These are phyloP conservation scores for Leucophenga maculata DNA, from an alignment of 2,888 invertebrate species.

Conservation along the genomic window DNA sequence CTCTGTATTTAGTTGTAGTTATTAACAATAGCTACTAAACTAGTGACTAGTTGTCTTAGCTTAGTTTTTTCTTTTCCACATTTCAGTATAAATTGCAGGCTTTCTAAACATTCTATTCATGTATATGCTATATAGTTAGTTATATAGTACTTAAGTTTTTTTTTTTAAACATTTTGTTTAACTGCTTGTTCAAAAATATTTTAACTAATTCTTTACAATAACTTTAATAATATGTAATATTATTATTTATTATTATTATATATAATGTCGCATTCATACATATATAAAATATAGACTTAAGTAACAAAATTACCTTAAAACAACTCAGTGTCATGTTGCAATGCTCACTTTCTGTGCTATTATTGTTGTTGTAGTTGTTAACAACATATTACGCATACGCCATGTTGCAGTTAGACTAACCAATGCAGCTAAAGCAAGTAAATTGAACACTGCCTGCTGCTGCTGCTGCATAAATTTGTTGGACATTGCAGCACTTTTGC, in stretches of 20 bases:
- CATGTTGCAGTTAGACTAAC: constrained; percentile 40
- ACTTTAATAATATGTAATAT: constrained; percentile 6
- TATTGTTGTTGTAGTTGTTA: neutral
- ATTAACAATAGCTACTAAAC: neutral
- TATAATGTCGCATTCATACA: neutral
- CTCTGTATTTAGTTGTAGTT: too few species aligned
- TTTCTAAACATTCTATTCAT: neutral
- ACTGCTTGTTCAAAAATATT: neutral
- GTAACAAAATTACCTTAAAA: constrained; percentile 14
- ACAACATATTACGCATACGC: constrained; percentile 24
- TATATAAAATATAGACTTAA: neutral
- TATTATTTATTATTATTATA: neutral
- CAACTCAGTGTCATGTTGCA: constrained; percentile 50
- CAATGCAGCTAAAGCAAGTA: neutral
- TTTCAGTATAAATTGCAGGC: constrained; percentile 12
- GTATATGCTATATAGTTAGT: neutral
- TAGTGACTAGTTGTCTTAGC: neutral
- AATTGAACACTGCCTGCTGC: constrained; percentile 33
- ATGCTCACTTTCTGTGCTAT: neutral
- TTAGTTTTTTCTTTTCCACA: neutral
- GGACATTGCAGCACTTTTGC: constrained; percentile 57
- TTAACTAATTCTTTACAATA: neutral
- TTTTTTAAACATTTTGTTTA: neutral
- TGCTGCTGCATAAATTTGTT: constrained; percentile 29
- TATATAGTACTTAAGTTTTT: neutral